Evolutionary conservation across 2,113 vertebrate species (phyloP).

Genomic region (Ailuropoda melanoleuca): DNA sequence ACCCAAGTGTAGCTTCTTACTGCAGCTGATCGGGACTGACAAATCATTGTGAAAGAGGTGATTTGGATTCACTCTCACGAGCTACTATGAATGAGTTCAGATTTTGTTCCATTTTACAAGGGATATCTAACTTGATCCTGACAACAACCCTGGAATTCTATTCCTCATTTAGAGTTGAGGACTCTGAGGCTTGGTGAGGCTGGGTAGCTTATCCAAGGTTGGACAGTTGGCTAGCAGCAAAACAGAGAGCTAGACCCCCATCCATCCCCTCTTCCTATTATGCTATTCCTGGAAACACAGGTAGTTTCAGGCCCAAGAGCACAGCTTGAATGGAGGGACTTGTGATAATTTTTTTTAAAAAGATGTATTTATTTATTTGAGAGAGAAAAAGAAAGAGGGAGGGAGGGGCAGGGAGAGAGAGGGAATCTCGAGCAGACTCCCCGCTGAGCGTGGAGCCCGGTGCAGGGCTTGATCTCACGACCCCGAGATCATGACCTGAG

Average conservation of each 20-base stretch:
- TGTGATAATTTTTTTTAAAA: too few relatives aligned
- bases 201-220: not conserved
- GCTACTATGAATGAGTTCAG: not conserved
- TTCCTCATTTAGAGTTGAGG: not conserved
- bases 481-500: not conserved
- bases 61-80: not conserved
- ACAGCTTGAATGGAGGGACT: not conserved
- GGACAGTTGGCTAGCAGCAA: not conserved
- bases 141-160: not conserved
- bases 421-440: not conserved
- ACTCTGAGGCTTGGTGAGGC: not conserved
- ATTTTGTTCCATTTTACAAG: not conserved
- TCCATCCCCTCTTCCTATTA: not conserved
- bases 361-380: not conserved
- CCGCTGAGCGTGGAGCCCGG: not conserved
- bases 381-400: too few relatives aligned
- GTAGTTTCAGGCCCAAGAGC: not conserved
- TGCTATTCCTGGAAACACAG: not conserved
- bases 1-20: not conserved
- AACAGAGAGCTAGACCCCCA: not conserved
- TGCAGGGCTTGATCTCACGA: not conserved
- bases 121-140: slow-evolving; percentile 10
- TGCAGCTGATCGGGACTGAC: not conserved
- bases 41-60: not conserved
- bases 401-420: too few relatives aligned